phyloP scores from a whole-genome alignment of 2,113 vertebrate genomes.

The Zosterops pallidus region DNA sequence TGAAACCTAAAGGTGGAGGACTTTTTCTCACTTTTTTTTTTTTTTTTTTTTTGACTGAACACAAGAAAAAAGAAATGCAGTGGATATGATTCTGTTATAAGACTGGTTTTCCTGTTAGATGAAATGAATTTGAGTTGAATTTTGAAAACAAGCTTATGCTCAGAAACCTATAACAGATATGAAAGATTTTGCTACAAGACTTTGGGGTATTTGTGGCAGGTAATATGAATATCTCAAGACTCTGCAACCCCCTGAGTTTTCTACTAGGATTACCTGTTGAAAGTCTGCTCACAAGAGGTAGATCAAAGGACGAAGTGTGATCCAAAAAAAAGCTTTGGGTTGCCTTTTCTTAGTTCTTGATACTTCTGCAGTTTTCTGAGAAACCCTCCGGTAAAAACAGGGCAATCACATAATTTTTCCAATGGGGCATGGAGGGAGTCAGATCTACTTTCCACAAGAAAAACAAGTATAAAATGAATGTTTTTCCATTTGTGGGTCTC shows the following conservation, averaged over 20 bases:
- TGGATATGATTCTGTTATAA: not conserved
- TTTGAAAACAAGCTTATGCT: not conserved
- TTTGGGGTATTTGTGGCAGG: not conserved
- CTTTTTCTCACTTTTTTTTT: not conserved
- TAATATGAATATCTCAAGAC: not conserved
- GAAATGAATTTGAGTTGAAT: not conserved
- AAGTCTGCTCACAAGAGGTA: not conserved
- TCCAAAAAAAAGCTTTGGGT: not conserved
- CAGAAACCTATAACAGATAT: not conserved
- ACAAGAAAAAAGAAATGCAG: not conserved
- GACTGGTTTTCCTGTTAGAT: not conserved
- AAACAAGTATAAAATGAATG: not conserved
- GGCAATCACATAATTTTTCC: not conserved
- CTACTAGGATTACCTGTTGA: not conserved
- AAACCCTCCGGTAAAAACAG: not conserved
- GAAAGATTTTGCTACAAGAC: not conserved
- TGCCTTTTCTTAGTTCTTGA: not conserved
- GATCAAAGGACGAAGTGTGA: not conserved
- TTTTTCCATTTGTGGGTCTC: not conserved
- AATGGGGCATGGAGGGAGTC: not conserved
- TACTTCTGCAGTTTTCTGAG: constrained; percentile 7
- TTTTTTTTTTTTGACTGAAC: not conserved
- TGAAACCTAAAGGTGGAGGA: not conserved
- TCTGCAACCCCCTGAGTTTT: not conserved
- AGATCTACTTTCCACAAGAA: not conserved